Conservation (phyloP, 2,888 invertebrate species). For the Apocheima hispidaria region DNA sequence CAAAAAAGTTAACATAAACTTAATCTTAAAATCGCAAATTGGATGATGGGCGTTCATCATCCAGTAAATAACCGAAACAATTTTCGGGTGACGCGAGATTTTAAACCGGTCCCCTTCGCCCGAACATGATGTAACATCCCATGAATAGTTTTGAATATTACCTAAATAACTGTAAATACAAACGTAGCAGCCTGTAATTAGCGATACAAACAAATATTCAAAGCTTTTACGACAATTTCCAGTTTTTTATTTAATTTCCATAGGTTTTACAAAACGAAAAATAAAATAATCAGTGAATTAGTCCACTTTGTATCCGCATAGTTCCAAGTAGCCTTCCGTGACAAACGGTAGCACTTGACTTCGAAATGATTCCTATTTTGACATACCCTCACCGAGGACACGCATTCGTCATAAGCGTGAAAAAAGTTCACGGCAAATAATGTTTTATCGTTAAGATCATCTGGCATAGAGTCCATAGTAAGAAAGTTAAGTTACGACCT, state of each 20-base stretch:
- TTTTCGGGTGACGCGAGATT: slow-evolving; percentile 56
- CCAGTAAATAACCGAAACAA: slow-evolving; percentile 53
- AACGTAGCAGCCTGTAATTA: slow-evolving; percentile 38
- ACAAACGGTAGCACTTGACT: slow-evolving; percentile 64
- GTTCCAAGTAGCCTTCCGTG: slow-evolving; percentile 49
- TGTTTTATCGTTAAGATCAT: slow-evolving; percentile 33
- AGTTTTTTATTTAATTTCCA: background rate
- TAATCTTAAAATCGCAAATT: slow-evolving; percentile 46
- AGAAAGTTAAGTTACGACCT: slow-evolving; percentile 50
- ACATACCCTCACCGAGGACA: slow-evolving; percentile 50
- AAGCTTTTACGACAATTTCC: background rate
- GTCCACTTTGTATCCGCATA: slow-evolving; percentile 34
- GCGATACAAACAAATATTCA: slow-evolving; percentile 15
- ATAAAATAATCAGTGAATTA: background rate
- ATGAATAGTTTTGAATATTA: slow-evolving; percentile 68
- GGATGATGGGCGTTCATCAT: slow-evolving; percentile 55
- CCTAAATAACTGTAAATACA: slow-evolving; percentile 44
- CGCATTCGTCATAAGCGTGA: slow-evolving; percentile 34
- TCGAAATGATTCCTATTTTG: slow-evolving; percentile 62
- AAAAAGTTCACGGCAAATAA: slow-evolving; percentile 31
- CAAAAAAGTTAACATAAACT: slow-evolving; percentile 38
- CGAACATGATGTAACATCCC: slow-evolving; percentile 42
- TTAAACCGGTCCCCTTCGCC: slow-evolving; percentile 49
- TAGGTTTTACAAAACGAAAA: slow-evolving; percentile 2
- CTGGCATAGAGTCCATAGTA: slow-evolving; percentile 47